Evolutionary conservation across 1,140 invertebrate genomes (phyloP).

Genomic region (Aricia agestis): DNA sequence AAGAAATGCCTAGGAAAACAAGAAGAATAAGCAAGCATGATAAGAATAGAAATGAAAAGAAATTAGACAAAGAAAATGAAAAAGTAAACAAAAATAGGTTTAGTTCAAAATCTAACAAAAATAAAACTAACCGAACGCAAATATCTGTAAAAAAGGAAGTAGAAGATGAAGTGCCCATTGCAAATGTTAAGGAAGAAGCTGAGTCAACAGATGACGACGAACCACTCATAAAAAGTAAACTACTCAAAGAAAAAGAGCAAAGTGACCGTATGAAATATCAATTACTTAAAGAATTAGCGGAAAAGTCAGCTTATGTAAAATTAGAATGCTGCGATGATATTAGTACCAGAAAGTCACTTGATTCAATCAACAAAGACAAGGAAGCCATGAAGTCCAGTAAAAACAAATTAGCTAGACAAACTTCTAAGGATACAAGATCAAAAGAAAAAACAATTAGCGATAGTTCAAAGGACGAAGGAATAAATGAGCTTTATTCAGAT

Average conservation of each 20-base stretch:
- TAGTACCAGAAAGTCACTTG: conserved; percentile 55
- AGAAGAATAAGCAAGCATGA: conserved; percentile 38
- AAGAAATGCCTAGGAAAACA: conserved; percentile 27
- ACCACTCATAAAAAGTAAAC: conserved; percentile 72
- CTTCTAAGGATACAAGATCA: conserved; percentile 32
- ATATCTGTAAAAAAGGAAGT: conserved; percentile 50
- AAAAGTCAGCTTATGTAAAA: conserved; percentile 68
- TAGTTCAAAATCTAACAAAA: conserved; percentile 37
- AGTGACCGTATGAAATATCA: conserved; percentile 55
- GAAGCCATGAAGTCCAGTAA: conserved; percentile 45
- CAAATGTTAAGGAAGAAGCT: conserved; percentile 53
- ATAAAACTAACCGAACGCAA: conserved; percentile 35
- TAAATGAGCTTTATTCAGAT: conserved; percentile 54
- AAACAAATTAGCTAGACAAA: conserved; percentile 43
- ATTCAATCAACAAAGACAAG: conserved; percentile 50
- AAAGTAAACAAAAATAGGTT: conserved; percentile 39
- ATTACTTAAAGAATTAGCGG: conserved; percentile 62
- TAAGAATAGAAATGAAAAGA: conserved; percentile 41
- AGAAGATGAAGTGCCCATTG: conserved; percentile 41
- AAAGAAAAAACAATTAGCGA: conserved; percentile 44
- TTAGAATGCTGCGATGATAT: conserved; percentile 66
- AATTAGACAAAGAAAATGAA: conserved; percentile 40
- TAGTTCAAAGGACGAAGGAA: conserved; percentile 48
- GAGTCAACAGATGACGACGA: conserved; percentile 75
- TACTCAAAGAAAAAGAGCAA: conserved; percentile 63